Evolutionary conservation across 2,113 vertebrate species (phyloP).

Genomic region (Diphyllodes magnificus): DNA sequence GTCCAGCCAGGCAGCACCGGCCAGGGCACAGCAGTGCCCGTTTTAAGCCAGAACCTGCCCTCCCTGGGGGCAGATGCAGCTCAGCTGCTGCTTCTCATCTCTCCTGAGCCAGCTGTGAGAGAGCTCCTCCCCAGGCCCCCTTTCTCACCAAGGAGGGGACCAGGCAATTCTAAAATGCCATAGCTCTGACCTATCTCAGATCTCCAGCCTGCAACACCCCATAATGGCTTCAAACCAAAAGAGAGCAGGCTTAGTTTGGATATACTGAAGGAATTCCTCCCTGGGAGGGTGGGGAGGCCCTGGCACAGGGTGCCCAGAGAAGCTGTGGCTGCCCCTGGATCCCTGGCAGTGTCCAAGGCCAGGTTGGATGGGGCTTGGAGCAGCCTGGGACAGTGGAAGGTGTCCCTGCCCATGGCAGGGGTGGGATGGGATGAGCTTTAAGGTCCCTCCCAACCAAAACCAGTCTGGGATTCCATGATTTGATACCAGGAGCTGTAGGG

Average conservation of each 20-base stretch:
- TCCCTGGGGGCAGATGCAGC: background rate
- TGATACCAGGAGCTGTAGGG: background rate
- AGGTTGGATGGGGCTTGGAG: fast-evolving
- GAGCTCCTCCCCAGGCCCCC: background rate
- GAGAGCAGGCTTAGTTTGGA: background rate
- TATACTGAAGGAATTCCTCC: background rate
- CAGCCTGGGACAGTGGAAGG: fast-evolving
- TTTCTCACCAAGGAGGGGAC: background rate
- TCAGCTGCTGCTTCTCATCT: background rate
- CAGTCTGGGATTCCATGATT: background rate
- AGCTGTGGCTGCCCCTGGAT: background rate
- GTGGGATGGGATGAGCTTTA: fast-evolving
- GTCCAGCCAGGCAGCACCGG: background rate
- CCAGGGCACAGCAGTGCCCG: fast-evolving
- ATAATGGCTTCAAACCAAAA: background rate
- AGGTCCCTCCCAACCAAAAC: background rate
- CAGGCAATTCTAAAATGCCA: background rate
- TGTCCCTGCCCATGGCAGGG: background rate
- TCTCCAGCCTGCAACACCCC: background rate
- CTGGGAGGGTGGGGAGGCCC: fast-evolving
- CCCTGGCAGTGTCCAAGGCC: background rate
- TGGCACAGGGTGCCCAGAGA: background rate
- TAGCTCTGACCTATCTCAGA: background rate
- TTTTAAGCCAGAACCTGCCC: background rate
- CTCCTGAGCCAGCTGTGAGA: background rate